Evolutionary conservation across 2,888 invertebrate genomes (phyloP).

Genomic region (Stenotaenia linearis): DNA sequence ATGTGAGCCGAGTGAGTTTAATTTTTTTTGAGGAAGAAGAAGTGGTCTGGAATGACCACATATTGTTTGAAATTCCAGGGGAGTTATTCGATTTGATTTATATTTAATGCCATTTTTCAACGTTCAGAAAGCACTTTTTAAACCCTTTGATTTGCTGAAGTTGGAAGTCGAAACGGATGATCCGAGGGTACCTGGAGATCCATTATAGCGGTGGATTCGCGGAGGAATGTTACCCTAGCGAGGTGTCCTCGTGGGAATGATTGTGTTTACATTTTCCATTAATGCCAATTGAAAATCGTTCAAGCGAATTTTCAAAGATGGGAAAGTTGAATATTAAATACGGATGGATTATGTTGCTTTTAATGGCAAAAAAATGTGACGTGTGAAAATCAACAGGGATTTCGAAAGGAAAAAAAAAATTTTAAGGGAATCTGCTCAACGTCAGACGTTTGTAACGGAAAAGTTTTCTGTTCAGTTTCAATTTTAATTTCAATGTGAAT

Average conservation of each 20-base stretch:
- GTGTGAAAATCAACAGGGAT: not conserved
- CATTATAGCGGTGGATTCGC: not conserved
- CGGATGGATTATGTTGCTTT: not conserved
- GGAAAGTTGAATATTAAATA: not conserved
- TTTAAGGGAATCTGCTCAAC: not conserved
- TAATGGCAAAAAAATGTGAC: not conserved
- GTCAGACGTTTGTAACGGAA: no score
- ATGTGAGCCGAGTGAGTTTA: not conserved
- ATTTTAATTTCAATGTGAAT: no score
- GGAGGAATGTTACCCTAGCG: not conserved
- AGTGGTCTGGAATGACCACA: not conserved
- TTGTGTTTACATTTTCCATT: conserved; percentile 3
- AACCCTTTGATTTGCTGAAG: not conserved
- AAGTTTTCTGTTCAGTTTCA: no score
- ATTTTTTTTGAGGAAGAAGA: not conserved
- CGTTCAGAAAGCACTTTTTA: not conserved
- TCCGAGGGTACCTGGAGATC: not conserved
- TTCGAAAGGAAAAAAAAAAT: not conserved
- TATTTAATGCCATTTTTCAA: not conserved
- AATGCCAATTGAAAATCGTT: not conserved
- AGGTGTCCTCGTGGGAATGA: not conserved
- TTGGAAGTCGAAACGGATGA: not conserved
- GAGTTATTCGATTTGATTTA: conserved; percentile 8
- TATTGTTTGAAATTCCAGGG: not conserved
- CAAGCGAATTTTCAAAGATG: not conserved